A percentile compares a stretch with the other conserved stretches of the same genome.
Evolutionary conservation across 2,113 vertebrate genomes (phyloP).

Genomic region (Xyrauchen texanus): DNA sequence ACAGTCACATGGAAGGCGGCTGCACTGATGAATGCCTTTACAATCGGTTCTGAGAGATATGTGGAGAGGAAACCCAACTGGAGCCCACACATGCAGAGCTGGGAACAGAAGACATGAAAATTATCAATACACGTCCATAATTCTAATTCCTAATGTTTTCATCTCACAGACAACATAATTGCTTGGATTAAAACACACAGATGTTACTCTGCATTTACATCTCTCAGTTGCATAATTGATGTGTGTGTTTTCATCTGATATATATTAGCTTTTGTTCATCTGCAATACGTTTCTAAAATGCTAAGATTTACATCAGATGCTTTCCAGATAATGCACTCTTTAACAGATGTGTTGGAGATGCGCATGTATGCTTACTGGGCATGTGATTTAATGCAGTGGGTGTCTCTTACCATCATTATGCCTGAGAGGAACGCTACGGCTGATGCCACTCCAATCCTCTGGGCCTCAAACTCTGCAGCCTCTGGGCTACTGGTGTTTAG

Average conservation of each 20-base stretch:
- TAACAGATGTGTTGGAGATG: too few relatives aligned
- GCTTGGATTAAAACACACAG: background rate
- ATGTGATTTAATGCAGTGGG: too few relatives aligned
- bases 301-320: too few relatives aligned
- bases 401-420: conserved; percentile 79
- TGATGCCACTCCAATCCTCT: conserved; percentile 83
- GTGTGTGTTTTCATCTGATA: background rate
- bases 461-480: conserved; percentile 74
- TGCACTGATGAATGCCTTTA: conserved; percentile 89
- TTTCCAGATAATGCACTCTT: too few relatives aligned
- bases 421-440: conserved; percentile 85
- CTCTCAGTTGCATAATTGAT: too few relatives aligned
- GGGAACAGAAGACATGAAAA: conserved; percentile 18
- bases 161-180: background rate
- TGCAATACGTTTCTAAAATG: too few relatives aligned
- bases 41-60: conserved; percentile 87
- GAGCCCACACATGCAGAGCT: conserved; percentile 87
- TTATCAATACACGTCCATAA: background rate
- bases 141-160: background rate
- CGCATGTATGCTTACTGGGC: too few relatives aligned
- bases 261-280: too few relatives aligned
- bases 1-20: conserved; percentile 88
- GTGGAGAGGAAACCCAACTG: conserved; percentile 89
- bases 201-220: too few relatives aligned
- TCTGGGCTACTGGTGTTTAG: conserved; percentile 75